Conservation (phyloP, 2,113 vertebrate species). For the Psophia crepitans region DNA sequence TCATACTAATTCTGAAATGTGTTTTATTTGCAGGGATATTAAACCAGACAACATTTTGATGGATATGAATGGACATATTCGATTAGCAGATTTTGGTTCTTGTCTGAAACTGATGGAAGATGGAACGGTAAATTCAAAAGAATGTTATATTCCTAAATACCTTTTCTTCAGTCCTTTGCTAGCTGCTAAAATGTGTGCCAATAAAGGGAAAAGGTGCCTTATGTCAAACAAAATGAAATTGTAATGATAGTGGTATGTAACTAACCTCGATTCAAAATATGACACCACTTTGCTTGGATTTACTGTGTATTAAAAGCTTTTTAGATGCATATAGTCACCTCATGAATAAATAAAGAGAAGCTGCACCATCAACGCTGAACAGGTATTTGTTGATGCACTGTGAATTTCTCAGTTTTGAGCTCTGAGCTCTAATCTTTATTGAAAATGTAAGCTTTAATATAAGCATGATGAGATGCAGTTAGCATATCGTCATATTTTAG, state of each 20-base stretch:
- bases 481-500: not conserved
- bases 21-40: conserved; percentile 86
- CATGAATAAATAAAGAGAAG: not conserved
- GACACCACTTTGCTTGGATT: not conserved
- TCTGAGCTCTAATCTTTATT: not conserved
- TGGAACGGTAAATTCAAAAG: conserved; percentile 85
- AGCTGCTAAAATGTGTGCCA: not conserved
- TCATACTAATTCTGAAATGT: conserved; percentile 19
- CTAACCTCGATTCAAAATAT: not conserved
- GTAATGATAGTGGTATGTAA: not conserved
- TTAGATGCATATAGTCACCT: not conserved
- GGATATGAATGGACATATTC: conserved; percentile 99
- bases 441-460: not conserved
- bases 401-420: not conserved
- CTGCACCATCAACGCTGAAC: not conserved
- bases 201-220: not conserved
- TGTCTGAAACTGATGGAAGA: conserved; percentile 98
- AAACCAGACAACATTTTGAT: conserved; percentile 98
- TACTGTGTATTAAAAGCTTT: not conserved
- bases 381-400: not conserved
- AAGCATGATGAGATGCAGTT: not conserved
- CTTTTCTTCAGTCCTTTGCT: not conserved
- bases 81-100: conserved; percentile 97
- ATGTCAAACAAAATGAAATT: not conserved
- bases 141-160: not conserved